Evolutionary conservation across 2,888 invertebrate genomes (phyloP).

Genomic region (Matsumyia berberina): DNA sequence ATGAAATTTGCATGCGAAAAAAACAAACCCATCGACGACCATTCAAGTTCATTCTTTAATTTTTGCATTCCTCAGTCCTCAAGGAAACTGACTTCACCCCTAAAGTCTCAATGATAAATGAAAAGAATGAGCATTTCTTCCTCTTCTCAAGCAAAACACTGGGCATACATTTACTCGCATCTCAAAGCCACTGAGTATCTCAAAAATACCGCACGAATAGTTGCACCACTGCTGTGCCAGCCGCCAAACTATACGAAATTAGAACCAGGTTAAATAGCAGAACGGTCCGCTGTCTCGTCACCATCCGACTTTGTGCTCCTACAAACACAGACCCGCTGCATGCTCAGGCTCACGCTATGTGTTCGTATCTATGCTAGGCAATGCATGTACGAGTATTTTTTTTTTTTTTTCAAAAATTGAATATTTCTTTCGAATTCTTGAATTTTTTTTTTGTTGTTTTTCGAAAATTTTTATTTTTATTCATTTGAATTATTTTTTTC

Average conservation of each 20-base stretch:
- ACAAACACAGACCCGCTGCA: conserved; percentile 56
- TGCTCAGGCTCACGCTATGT: conserved; percentile 19
- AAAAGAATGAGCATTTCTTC: conserved; percentile 51
- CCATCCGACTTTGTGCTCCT: conserved; percentile 39
- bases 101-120: conserved; percentile 75
- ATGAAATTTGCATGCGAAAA: conserved; percentile 12
- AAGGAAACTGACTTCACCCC: conserved; percentile 74
- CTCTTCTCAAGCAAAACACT: conserved; percentile 45
- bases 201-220: conserved; percentile 67
- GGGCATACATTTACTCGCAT: conserved; percentile 60
- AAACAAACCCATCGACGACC: conserved; percentile 25
- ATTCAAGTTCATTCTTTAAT: conserved; percentile 64
- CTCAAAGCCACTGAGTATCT: conserved; percentile 56
- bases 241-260: conserved; percentile 75
- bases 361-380: conserved; percentile 25
- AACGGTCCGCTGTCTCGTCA: conserved; percentile 68
- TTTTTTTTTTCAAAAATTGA: conserved; percentile 46
- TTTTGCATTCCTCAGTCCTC: conserved; percentile 51
- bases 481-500: conserved; percentile 42
- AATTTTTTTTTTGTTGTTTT: too few species aligned
- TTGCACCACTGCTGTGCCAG: conserved; percentile 73
- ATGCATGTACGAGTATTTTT: conserved; percentile 28
- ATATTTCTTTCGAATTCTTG: conserved; percentile 34
- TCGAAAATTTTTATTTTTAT: conserved; percentile 44
- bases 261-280: conserved; percentile 76